Evolutionary conservation across 2,797 vertebrate genomes (phyloP).

Genomic region (Melanotaenia parkinsoni): DNA sequence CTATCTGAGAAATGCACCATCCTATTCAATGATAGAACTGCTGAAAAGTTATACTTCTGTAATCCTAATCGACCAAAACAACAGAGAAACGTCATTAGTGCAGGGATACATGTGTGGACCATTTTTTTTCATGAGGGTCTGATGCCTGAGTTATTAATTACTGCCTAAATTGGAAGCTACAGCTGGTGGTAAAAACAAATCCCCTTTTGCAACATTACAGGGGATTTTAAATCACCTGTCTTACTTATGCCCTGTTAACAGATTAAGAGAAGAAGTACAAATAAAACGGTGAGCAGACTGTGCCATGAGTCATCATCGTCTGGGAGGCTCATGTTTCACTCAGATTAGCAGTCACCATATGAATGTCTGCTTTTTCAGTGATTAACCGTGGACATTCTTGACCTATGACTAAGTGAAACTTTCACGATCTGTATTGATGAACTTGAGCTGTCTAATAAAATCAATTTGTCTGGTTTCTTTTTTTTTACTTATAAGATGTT

Average conservation of each 20-base stretch:
- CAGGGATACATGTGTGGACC: not conserved
- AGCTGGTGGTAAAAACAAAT: slow-evolving; percentile 47
- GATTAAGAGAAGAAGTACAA: slow-evolving; percentile 37
- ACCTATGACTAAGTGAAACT: slow-evolving; percentile 40
- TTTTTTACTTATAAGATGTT: slow-evolving; percentile 15
- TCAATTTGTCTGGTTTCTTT: slow-evolving; percentile 4
- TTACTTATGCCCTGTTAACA: slow-evolving; percentile 21
- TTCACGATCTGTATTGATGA: slow-evolving; percentile 27
- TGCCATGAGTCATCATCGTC: slow-evolving; percentile 52
- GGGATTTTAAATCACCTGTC: slow-evolving; percentile 11
- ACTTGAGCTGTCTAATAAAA: slow-evolving; percentile 22
- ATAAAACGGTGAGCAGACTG: slow-evolving; percentile 24
- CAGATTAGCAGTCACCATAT: slow-evolving; percentile 50
- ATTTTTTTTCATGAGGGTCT: slow-evolving; percentile 11
- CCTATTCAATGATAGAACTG: slow-evolving; percentile 24
- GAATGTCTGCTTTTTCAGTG: slow-evolving; percentile 38
- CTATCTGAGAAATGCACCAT: slow-evolving; percentile 56
- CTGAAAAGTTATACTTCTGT: slow-evolving; percentile 25
- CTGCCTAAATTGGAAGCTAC: slow-evolving; percentile 39
- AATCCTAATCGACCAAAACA: slow-evolving; percentile 29
- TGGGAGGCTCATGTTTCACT: slow-evolving; percentile 54
- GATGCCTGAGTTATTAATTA: slow-evolving; percentile 22
- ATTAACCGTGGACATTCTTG: slow-evolving; percentile 34
- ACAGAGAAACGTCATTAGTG: slow-evolving; percentile 2
- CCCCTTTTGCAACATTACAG: slow-evolving; percentile 12